Percentiles rank a stretch among this genome's conserved stretches.
phyloP scores from a whole-genome alignment of 2,888 invertebrate genomes.

The Vanessa cardui region DNA sequence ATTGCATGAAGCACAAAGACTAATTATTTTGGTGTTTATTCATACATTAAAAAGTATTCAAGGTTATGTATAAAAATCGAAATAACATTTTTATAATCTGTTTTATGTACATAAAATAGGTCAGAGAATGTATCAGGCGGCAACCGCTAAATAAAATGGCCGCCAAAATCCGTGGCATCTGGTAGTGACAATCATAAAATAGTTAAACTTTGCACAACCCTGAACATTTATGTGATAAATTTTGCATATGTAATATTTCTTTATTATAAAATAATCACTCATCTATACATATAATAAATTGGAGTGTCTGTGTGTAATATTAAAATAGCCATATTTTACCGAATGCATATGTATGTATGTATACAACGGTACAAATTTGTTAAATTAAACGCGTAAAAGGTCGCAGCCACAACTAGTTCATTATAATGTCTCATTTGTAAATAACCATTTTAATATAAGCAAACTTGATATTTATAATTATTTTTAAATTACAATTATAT shows the following conservation, averaged over 20 bases:
- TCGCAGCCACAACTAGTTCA: too few species aligned
- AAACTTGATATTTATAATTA: not conserved
- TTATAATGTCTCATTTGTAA: not conserved
- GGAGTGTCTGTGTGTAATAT: too few species aligned
- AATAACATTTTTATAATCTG: constrained; percentile 25
- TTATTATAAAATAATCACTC: not conserved
- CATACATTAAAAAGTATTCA: constrained; percentile 5
- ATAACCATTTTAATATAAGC: not conserved
- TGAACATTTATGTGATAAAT: constrained; percentile 3
- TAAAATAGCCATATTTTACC: too few species aligned
- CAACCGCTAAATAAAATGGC: constrained; percentile 22
- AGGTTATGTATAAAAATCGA: constrained; percentile 22
- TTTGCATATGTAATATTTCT: not conserved
- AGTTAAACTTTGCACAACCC: constrained; percentile 7
- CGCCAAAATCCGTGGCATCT: constrained; percentile 24
- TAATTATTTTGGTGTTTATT: not conserved
- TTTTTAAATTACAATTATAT: not conserved
- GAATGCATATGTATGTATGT: too few species aligned
- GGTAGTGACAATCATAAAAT: constrained; percentile 22
- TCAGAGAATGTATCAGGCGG: constrained; percentile 26
- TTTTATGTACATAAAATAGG: constrained; percentile 27
- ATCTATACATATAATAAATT: too few species aligned
- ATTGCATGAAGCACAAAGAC: not conserved
- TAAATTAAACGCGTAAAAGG: too few species aligned
- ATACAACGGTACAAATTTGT: too few species aligned